A percentile compares a stretch with the other conserved stretches of the same genome.
These are phyloP conservation scores for Grammomys surdaster DNA, from an alignment of 2,113 vertebrate species.

Conservation along the genomic window DNA sequence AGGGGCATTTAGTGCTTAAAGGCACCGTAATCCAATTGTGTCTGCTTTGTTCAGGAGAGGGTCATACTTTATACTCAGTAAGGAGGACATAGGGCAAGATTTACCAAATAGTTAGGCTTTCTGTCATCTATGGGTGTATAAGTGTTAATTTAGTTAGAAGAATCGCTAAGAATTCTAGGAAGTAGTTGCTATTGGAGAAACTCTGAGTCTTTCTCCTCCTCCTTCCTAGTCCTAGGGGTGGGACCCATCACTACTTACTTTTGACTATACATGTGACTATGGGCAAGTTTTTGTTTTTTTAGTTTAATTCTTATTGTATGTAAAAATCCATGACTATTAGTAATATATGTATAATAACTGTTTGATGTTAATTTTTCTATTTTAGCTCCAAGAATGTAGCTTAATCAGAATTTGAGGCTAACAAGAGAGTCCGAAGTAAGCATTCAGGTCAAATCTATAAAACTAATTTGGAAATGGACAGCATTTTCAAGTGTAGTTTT, in stretches of 20 bases:
- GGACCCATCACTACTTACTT: not conserved
- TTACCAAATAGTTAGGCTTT: conserved; percentile 22
- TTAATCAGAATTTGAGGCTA: conserved; percentile 49
- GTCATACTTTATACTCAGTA: not conserved
- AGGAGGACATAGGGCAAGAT: not conserved
- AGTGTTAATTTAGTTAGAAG: not conserved
- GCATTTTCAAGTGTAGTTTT: conserved; percentile 24
- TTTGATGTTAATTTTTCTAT: conserved; percentile 1
- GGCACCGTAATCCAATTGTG: not conserved
- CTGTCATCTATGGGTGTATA: not conserved
- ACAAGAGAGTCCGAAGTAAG: not conserved
- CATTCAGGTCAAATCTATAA: conserved; percentile 10
- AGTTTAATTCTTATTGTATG: not conserved
- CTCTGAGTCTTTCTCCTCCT: not conserved
- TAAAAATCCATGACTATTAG: not conserved
- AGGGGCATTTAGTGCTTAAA: not conserved
- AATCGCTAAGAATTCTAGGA: not conserved
- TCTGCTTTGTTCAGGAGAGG: not conserved
- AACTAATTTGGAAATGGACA: conserved; percentile 9
- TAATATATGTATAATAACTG: not conserved
- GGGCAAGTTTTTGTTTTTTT: conserved; percentile 36
- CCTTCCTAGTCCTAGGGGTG: not conserved
- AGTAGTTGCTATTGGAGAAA: not conserved
- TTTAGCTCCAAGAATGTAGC: not conserved
- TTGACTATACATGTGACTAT: not conserved